Percentiles rank a stretch among this genome's conserved stretches.
phyloP scores from a whole-genome alignment of 2,113 vertebrate genomes.

The Rhinoptilus africanus region DNA sequence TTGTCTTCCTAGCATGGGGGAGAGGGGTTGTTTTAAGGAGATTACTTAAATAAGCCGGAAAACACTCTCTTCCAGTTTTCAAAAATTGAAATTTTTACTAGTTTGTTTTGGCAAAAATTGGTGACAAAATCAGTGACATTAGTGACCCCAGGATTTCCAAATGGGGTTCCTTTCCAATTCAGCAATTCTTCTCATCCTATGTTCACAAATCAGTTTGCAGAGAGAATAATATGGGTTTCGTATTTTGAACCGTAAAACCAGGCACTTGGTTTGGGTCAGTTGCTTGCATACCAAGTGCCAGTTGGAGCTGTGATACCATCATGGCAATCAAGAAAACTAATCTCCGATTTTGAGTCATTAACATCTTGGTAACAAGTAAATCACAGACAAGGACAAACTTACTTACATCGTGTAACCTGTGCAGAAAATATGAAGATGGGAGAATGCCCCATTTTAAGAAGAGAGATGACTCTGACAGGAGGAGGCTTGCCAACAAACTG shows the following conservation, averaged over 20 bases:
- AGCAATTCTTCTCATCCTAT: fast-evolving
- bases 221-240: not conserved
- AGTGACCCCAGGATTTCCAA: not conserved
- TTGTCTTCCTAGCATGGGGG: not conserved
- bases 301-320: not conserved
- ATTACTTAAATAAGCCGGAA: not conserved
- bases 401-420: not conserved
- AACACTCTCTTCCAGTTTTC: not conserved
- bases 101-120: not conserved
- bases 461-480: too few species aligned
- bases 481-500: not conserved
- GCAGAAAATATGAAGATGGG: not conserved
- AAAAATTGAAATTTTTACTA: not conserved
- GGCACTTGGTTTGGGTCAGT: not conserved
- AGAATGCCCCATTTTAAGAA: not conserved
- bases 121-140: not conserved
- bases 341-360: not conserved
- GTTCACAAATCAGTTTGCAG: not conserved
- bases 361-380: not conserved
- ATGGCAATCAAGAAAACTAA: not conserved
- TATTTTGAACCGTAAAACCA: not conserved
- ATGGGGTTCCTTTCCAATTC: not conserved
- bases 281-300: not conserved
- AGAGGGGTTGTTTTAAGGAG: not conserved
- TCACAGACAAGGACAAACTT: not conserved